phyloP scores from a whole-genome alignment of 2,797 vertebrate species.

The Huso huso region DNA sequence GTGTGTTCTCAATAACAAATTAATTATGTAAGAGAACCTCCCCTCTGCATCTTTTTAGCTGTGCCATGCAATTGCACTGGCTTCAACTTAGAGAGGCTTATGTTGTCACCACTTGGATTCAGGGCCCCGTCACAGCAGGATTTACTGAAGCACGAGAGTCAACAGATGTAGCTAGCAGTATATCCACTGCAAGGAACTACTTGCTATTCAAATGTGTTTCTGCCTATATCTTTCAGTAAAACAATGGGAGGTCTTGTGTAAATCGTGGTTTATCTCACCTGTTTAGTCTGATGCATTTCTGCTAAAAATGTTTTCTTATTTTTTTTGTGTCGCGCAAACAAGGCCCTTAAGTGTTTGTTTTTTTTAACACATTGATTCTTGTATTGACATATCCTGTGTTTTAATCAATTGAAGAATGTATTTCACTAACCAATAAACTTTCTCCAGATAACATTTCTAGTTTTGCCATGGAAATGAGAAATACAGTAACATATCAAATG shows the following conservation, averaged over 20 bases:
- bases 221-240: background rate
- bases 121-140: constrained; percentile 4
- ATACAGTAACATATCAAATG: too few relatives aligned
- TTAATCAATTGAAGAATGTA: too few relatives aligned
- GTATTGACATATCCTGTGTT: too few relatives aligned
- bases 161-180: background rate
- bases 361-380: too few relatives aligned
- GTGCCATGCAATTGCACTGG: constrained; percentile 5
- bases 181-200: background rate
- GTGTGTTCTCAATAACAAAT: constrained; percentile 2
- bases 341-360: too few relatives aligned
- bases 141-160: constrained; percentile 10
- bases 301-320: too few relatives aligned
- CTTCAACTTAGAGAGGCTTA: constrained; percentile 7
- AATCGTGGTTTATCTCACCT: background rate
- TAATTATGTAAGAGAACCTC: constrained; percentile 10
- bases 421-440: too few relatives aligned
- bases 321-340: too few relatives aligned
- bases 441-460: too few relatives aligned
- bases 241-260: background rate
- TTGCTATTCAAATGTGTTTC: background rate
- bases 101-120: background rate
- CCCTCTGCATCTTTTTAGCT: background rate
- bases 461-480: too few relatives aligned
- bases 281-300: background rate